phyloP scores from a whole-genome alignment of 2,888 invertebrate species.

The Andrena chrysosceles region DNA sequence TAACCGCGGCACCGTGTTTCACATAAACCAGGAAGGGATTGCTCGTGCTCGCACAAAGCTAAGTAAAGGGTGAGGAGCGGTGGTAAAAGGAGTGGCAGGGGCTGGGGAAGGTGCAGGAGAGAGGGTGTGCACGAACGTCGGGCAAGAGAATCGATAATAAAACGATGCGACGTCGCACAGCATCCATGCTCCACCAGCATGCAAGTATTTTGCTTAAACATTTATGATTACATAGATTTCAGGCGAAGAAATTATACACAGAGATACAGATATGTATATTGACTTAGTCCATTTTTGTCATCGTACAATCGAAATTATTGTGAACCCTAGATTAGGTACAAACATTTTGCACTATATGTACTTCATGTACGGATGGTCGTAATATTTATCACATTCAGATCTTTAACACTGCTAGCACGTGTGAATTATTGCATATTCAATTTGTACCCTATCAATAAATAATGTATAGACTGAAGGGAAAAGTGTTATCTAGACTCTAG shows the following conservation, averaged over 20 bases:
- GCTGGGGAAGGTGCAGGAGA: constrained; percentile 40
- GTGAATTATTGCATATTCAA: too few relatives aligned
- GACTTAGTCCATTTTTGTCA: too few relatives aligned
- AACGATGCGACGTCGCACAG: constrained; percentile 79
- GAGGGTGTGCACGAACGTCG: constrained; percentile 67
- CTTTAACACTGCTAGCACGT: too few relatives aligned
- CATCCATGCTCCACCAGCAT: constrained; percentile 69
- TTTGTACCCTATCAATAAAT: too few relatives aligned
- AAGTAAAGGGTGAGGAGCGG: constrained; percentile 58
- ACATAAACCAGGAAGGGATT: constrained; percentile 66
- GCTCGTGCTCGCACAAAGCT: constrained; percentile 66
- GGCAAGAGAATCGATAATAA: constrained; percentile 82
- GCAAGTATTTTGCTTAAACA: constrained; percentile 32
- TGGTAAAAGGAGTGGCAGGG: constrained; percentile 41
- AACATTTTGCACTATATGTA: not conserved
- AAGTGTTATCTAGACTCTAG: too few relatives aligned
- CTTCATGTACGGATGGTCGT: not conserved
- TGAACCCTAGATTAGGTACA: not conserved
- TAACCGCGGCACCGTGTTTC: constrained; percentile 42
- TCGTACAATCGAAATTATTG: not conserved
- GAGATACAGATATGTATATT: too few relatives aligned
- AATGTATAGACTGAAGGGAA: too few relatives aligned
- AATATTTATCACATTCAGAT: too few relatives aligned
- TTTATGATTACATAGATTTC: constrained; percentile 30
- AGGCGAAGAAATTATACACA: not conserved